Percentiles rank a stretch among this genome's conserved stretches.
These are phyloP conservation scores for Upupa epops DNA, from an alignment of 2,113 vertebrate species.

Conservation along the genomic window DNA sequence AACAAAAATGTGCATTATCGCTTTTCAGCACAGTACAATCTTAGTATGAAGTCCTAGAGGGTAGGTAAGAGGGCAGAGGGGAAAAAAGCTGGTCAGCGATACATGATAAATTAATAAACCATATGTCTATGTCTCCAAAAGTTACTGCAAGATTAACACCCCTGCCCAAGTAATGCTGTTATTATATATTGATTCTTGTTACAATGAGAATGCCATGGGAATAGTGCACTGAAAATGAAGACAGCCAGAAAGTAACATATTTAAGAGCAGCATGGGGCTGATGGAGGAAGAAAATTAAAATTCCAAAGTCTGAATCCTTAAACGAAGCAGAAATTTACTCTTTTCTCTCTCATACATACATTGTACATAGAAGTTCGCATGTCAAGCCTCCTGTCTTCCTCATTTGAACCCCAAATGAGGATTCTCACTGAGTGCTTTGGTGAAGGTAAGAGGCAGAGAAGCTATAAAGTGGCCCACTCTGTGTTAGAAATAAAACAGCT, in stretches of 20 bases:
- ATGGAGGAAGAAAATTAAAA: not conserved
- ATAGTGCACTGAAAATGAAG: not conserved
- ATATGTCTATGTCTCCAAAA: not conserved
- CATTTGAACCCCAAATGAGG: not conserved
- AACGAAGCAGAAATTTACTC: not conserved
- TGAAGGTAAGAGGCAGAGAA: not conserved
- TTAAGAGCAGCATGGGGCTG: not conserved
- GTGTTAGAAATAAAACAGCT: not conserved
- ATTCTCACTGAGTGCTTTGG: not conserved
- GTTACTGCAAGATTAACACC: not conserved
- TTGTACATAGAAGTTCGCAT: not conserved
- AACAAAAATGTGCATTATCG: not conserved
- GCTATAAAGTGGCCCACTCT: accelerated
- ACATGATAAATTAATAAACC: not conserved
- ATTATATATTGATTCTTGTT: not conserved
- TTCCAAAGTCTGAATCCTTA: not conserved
- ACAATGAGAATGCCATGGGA: not conserved
- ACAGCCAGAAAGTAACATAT: not conserved
- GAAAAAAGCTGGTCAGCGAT: not conserved
- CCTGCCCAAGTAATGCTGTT: not conserved
- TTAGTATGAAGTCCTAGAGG: not conserved
- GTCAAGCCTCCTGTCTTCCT: not conserved
- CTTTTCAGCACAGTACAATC: not conserved
- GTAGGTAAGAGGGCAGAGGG: not conserved
- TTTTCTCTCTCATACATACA: not conserved